Evolutionary conservation across 2,113 vertebrate species (phyloP).

Genomic region (Rhea pennata): DNA sequence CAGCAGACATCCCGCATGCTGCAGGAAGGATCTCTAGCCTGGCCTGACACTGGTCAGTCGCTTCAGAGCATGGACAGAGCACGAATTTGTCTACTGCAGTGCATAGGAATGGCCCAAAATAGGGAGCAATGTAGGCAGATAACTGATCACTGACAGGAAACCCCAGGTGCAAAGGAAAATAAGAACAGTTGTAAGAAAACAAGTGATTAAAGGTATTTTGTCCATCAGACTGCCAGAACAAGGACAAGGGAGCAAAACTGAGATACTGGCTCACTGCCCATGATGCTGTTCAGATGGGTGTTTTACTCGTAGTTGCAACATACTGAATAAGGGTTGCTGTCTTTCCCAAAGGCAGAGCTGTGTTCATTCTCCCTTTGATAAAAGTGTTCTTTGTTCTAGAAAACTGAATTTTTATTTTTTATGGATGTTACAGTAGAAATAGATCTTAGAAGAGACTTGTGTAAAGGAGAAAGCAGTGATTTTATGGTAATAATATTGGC

Average conservation of each 20-base stretch:
- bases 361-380: background rate
- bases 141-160: background rate
- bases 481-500: background rate
- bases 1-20: fast-evolving
- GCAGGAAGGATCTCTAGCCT: fast-evolving
- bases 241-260: background rate
- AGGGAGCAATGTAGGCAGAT: too few species aligned
- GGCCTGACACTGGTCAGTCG: background rate
- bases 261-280: background rate
- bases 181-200: background rate
- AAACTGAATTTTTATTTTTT: background rate
- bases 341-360: background rate
- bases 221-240: background rate
- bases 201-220: background rate
- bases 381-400: background rate
- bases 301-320: background rate
- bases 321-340: background rate
- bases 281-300: background rate
- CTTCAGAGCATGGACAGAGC: fast-evolving
- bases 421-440: background rate
- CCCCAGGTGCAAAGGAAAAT: background rate
- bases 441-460: background rate
- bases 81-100: fast-evolving
- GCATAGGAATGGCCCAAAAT: background rate
- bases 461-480: background rate